Evolutionary conservation across 2,113 vertebrate genomes (phyloP), one percentile per base, ranked within the genome.

Genomic region (Austrofundulus limnaeus): DNA sequence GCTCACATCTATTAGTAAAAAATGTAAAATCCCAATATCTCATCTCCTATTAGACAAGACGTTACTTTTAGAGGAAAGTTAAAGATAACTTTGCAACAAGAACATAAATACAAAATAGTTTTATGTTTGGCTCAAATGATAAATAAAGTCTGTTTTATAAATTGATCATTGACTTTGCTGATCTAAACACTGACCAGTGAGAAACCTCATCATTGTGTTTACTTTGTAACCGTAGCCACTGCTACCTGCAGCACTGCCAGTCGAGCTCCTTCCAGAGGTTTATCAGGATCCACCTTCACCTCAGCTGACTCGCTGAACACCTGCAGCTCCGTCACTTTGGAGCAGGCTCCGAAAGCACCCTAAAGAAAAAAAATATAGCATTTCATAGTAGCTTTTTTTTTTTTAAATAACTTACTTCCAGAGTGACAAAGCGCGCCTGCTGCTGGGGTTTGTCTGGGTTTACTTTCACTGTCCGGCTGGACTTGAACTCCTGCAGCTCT

Each of bases 231-330:
- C 54, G 51, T 12, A 72, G 10, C 53, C 21, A 0, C 42, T 5
- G 88, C 81, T 94, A 98, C 97, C 96, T 99, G 93, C 43, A 99
- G 87, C 0, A 88, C 91, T 1, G 91, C 90, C 53, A 97, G 89
- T 31, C 95, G 93, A n/a, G 89, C 92, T 0, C 95, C 95, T 81
- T 99, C 95, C 50, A 99, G 85, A 0, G 97, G 95, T 60, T 99
- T 99, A 80, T 99, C 96, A 0, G 97, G 96, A 86, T 96, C 97
- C 94, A 98, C 96, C 82, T 99, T 98, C 68, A 99, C 78, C 77
- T 94, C 95, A 34, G 37, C 52, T 0, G 92, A 79, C 70, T 86
- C 86, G 64, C 41, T 31, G 88, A 98, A 98, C 47, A 52, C 77
- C 5, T 92, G 90, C 24, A 98, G 91, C 61, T 87, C 86, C 76